These are phyloP conservation scores for Serilophus lunatus DNA, from an alignment of 2,113 vertebrate genomes.

Conservation along the genomic window DNA sequence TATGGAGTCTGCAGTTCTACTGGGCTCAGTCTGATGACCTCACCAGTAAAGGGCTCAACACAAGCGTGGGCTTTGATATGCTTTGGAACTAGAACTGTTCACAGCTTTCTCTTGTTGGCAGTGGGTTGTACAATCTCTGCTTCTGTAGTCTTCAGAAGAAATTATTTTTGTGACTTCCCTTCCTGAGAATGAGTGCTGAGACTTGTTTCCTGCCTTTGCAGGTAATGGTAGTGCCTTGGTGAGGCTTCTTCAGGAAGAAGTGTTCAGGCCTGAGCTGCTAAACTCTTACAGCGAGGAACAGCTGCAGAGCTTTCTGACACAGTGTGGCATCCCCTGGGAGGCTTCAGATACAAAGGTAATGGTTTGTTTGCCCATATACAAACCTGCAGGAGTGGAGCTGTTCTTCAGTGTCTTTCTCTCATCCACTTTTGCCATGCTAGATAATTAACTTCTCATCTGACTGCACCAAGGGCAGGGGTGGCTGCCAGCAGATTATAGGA, in stretches of 20 bases:
- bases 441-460: not conserved
- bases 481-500: not conserved
- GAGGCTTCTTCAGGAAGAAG: slow-evolving; percentile 86
- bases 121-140: not conserved
- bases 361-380: not conserved
- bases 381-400: not conserved
- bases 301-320: slow-evolving; percentile 78
- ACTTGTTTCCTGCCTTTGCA: slow-evolving; percentile 43
- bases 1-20: not conserved
- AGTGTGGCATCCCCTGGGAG: slow-evolving; percentile 74
- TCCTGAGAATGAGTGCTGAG: not conserved
- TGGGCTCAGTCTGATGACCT: not conserved
- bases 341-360: slow-evolving; percentile 79
- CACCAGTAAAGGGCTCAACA: not conserved
- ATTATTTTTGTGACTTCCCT: slow-evolving; percentile 8
- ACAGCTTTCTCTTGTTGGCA: not conserved
- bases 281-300: slow-evolving; percentile 80
- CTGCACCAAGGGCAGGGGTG: not conserved
- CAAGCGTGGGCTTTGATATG: not conserved
- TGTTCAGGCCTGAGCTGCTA: slow-evolving; percentile 82
- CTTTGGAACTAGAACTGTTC: not conserved
- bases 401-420: not conserved
- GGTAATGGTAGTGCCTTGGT: slow-evolving; percentile 86
- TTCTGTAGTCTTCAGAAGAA: not conserved
- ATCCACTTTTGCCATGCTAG: not conserved